A percentile compares a stretch with the other conserved stretches of the same genome.
phyloP scores from a whole-genome alignment of 1,140 invertebrate genomes.

The Drosophila asahinai region DNA sequence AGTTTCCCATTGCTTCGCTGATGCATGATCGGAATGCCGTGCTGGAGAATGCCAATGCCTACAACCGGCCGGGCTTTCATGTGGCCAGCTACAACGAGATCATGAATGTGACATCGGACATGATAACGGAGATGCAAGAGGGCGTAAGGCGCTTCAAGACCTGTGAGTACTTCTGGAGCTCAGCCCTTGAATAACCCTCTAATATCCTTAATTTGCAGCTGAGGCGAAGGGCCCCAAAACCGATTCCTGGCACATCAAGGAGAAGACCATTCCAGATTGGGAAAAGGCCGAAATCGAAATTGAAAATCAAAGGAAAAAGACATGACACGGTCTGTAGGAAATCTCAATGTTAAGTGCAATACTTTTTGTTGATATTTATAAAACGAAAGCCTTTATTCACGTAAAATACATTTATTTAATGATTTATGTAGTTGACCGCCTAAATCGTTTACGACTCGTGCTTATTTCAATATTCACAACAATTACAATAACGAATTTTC shows the following conservation, averaged over 20 bases:
- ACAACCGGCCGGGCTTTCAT: conserved; percentile 86
- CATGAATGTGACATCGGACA: conserved; percentile 87
- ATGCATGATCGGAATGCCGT: conserved; percentile 90
- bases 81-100: conserved; percentile 89
- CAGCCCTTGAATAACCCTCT: neutral
- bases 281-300: conserved; percentile 85
- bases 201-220: conserved; percentile 78
- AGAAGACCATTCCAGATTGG: conserved; percentile 87
- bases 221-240: conserved; percentile 92
- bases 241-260: conserved; percentile 88
- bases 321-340: neutral
- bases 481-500: conserved; percentile 83
- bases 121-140: conserved; percentile 88
- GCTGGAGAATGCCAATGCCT: conserved; percentile 87
- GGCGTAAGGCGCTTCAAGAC: conserved; percentile 91
- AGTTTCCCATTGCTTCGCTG: conserved; percentile 93
- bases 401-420: conserved; percentile 77
- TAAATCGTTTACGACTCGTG: conserved; percentile 72
- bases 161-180: conserved; percentile 67
- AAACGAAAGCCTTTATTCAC: conserved; percentile 70
- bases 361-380: conserved; percentile 35
- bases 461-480: conserved; percentile 82
- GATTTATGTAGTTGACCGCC: conserved; percentile 60
- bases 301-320: conserved; percentile 40
- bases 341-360: conserved; percentile 17